A percentile compares a stretch with the other conserved stretches of the same genome.
Evolutionary conservation across 1,140 invertebrate species (phyloP).

Genomic region (Fopius arisanus): DNA sequence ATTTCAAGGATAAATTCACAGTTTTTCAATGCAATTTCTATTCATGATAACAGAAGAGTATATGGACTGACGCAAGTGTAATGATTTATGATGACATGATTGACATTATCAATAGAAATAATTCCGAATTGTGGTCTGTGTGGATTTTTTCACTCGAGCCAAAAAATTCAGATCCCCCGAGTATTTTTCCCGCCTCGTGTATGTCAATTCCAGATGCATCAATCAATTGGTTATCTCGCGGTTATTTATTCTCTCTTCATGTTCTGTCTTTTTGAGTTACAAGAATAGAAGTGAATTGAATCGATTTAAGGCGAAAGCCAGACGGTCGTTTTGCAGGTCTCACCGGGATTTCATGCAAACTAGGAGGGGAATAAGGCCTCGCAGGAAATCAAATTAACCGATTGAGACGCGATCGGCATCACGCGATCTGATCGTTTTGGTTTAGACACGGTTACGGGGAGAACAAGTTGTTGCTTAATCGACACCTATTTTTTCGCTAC

Average conservation of each 20-base stretch:
- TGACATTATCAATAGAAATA: too few relatives aligned
- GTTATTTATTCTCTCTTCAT: background rate
- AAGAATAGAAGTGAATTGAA: slow-evolving; percentile 2
- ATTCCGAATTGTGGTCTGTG: too few relatives aligned
- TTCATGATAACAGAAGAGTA: too few relatives aligned
- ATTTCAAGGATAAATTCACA: too few relatives aligned
- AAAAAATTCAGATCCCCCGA: background rate
- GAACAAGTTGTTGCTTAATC: background rate
- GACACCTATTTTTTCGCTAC: background rate
- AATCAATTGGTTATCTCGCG: background rate
- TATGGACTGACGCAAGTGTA: too few relatives aligned
- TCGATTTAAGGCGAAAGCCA: slow-evolving; percentile 10
- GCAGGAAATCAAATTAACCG: slow-evolving; percentile 16
- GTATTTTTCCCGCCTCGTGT: background rate
- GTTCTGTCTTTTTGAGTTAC: background rate
- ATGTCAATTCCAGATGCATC: background rate
- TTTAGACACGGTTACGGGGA: too few relatives aligned
- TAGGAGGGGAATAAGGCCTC: background rate
- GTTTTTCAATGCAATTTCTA: too few relatives aligned
- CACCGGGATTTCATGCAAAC: slow-evolving; percentile 1
- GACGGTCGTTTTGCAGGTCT: background rate
- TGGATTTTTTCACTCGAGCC: background rate
- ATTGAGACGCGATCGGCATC: slow-evolving; percentile 21
- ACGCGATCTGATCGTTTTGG: slow-evolving; percentile 7
- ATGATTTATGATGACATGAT: too few relatives aligned